Evolutionary conservation across 2,113 vertebrate species (phyloP), one percentile per base, ranked within the genome.

Genomic region (Sander lucioperca): DNA sequence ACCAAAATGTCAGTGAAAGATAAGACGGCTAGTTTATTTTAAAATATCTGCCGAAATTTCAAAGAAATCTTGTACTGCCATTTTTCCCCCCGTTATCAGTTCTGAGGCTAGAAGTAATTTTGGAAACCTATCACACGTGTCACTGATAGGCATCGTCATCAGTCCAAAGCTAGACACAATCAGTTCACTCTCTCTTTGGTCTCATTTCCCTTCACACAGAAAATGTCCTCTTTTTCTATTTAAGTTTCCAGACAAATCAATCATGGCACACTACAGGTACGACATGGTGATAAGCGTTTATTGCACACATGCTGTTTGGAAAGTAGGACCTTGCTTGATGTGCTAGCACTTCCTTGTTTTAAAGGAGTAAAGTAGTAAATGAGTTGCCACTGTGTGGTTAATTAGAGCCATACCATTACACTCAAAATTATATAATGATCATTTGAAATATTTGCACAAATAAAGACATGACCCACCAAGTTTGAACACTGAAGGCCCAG

Each of bases 71-170:
- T 12, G 10, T 3, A 16, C 16, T 0, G 13, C 25, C 30, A 25
- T 66, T 79, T 18, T 72, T 1, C 30, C 6, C 45, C 33, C 10
- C 10, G 10, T 54, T 71, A 65, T 85, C 85, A 43, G 21, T 57
- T 74, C 21, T 25, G 47, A 59, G 54, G 58, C 47, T 23, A 50
- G 56, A 54, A 75, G n/a, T 82, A 58, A 82, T 77, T 79, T 45
- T 67, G 51, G 54, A 59, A 88, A 50, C 62, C 30, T 18, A 33
- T 77, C 61, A 54, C 43, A 75, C 57, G 10, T 2, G 11, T 47
- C 51, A 11, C 65, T 75, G 83, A 84, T 82, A 66, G 18, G 21
- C 50, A 65, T 83, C 66, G 73, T 73, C 50, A 76, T 81, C 74
- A 59, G 53, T 70, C 27, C 58, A 64, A 68, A 77, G 51, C 58